A percentile compares a stretch with the other conserved stretches of the same genome.
Evolutionary conservation across 2,797 vertebrate genomes (phyloP).

Genomic region (Acanthurus lineatus): DNA sequence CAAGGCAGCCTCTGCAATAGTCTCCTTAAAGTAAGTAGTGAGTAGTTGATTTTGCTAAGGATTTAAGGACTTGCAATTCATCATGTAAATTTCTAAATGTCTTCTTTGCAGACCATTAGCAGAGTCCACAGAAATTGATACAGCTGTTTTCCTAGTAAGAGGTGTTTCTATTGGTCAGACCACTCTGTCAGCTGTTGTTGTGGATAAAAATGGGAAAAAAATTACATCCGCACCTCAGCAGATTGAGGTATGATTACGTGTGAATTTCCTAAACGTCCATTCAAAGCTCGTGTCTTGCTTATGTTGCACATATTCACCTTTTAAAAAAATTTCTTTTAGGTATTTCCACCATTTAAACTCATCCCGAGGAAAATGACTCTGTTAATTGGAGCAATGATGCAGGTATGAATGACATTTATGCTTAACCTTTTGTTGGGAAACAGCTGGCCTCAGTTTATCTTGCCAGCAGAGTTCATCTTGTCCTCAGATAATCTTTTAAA

Average conservation of each 20-base stretch:
- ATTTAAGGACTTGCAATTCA: neutral
- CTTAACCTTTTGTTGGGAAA: constrained; percentile 10
- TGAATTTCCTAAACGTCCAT: neutral
- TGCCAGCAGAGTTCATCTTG: constrained; percentile 41
- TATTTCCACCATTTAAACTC: constrained; percentile 95
- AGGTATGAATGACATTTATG: constrained; percentile 82
- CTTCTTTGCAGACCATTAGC: constrained; percentile 83
- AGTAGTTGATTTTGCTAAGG: neutral
- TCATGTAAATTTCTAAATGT: constrained; percentile 19
- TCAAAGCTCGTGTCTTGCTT: neutral
- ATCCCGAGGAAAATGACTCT: constrained; percentile 93
- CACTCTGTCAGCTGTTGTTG: constrained; percentile 88
- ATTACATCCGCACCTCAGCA: constrained; percentile 90
- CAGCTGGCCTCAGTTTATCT: constrained; percentile 36
- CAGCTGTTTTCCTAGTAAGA: constrained; percentile 89
- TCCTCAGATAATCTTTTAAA: constrained; percentile 41
- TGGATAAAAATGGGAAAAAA: constrained; percentile 87
- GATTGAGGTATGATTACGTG: constrained; percentile 89
- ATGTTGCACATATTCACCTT: neutral
- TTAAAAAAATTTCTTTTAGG: constrained; percentile 78
- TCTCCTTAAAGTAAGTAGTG: constrained; percentile 92
- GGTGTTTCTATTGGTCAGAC: constrained; percentile 93
- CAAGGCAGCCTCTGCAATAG: constrained; percentile 89
- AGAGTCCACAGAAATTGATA: constrained; percentile 89
- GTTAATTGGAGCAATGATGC: constrained; percentile 93